Evolutionary conservation across 1,140 invertebrate species (phyloP), one percentile per base, ranked within the genome.

Genomic region (Hycleus cichorii): DNA sequence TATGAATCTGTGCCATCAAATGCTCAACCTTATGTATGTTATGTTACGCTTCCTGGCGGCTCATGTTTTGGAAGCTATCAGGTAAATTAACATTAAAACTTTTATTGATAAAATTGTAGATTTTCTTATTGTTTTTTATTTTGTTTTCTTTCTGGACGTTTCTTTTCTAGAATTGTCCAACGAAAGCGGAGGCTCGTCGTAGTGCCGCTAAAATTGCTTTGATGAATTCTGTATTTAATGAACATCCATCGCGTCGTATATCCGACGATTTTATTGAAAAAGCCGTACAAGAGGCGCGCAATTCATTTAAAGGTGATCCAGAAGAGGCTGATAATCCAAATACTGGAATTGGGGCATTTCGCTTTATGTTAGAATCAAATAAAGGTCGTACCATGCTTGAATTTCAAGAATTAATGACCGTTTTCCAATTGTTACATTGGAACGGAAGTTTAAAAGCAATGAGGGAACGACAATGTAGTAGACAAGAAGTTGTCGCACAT

Each of bases 161-260:
- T 58, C 51, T 54, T 4, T 73, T 71, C 8, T 80, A 93, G 84
- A 95, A 95, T 74, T 95, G 93, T 72, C 89, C 91, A 9, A 96
- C 93, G 27, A 96, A 96, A 75, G 93, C 93, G 1, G 93, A 96
- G 74, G 94, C 93, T 1, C 78, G 93, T 40, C 81, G 93, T 63
- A 95, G 92, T 67, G 93, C 93, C 2, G 93, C 93, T 1, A 95
- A 96, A 79, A 95, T 97, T 54, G 93, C 93, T 4, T 79, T 97
- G 6, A 96, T 96, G 92, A 97, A 96, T 76, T 95, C 92, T 4
- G 92, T 97, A 2, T 96, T 96, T 73, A 97, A 96, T 72, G 94
- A 97, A 67, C 93, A 96, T 77, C 93, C 93, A 8, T 93, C 91
- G 0, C 77, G 94, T 67, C 85, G 90, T 64, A 96, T 97, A 63